Evolutionary conservation across 2,113 vertebrate genomes (phyloP), one percentile per base, ranked within the genome.

Genomic region (Daboia siamensis): DNA sequence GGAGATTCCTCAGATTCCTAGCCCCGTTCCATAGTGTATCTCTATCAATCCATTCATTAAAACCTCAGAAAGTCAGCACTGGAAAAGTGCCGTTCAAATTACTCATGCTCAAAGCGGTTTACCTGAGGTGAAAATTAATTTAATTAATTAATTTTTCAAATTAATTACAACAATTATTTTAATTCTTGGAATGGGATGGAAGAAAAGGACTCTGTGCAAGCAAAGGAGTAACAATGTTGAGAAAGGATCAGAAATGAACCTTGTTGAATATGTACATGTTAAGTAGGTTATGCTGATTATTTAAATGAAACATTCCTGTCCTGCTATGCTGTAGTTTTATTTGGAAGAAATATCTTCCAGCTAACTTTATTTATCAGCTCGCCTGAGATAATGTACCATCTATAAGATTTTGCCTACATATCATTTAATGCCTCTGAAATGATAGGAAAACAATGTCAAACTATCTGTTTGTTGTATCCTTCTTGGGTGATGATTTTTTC

Each of bases 381-480:
- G 91, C 94, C 69, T 95, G n/a, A 94, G 93, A 94, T 56, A 89
- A 95, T 1, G 0, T n/a, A 2, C 51, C 48, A 8, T 56, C 84
- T 90, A 51, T 39, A 0, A 6, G 10, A 92, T 94, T 96, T 91
- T 94, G 56, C 88, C 94, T 80, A 95, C 94, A 59, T 93, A 95
- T 96, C 94, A 94, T 59, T 95, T 64, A 5, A 21, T 93, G 92
- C 29, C 90, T 95, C 90, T 93, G 91, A 87, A 56, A 44, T 87
- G 92, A 91, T 26, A 90, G 87, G 85, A 95, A 95, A 52, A 2
- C 87, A 29, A 93, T 94, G 55, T n/a, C 48, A 90, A 1, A 10
- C 94, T 89, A 94, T 95, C 95, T 12, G 69, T 95, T 95, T 96
- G 48, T 85, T 89, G 5, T 91, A 29, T 5, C 20, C 91, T 91